Conservation (phyloP, 2,797 vertebrate genomes). For the Pitangus sulphuratus region DNA sequence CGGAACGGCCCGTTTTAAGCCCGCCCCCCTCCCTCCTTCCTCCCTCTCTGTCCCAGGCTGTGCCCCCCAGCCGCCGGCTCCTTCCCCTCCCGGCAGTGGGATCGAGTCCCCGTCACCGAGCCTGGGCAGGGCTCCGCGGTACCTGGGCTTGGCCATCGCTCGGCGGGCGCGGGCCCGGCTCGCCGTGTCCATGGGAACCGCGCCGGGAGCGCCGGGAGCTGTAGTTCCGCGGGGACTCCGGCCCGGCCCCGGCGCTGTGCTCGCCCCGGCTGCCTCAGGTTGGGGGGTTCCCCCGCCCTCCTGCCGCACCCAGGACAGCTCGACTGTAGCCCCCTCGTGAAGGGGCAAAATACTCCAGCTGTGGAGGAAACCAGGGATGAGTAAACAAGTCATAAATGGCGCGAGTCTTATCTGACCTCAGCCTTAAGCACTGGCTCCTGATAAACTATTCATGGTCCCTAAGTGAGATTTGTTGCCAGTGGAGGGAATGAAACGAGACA, state of each 20-base stretch:
- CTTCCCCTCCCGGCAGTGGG: neutral
- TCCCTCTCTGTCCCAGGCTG: neutral
- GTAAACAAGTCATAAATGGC: neutral
- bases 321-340: no score
- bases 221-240: slow-evolving; percentile 69
- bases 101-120: rapidly evolving
- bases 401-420: neutral
- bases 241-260: no score
- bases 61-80: neutral
- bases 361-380: neutral
- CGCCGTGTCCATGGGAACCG: slow-evolving; percentile 52
- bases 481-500: neutral
- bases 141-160: slow-evolving; percentile 70
- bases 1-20: neutral
- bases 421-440: neutral
- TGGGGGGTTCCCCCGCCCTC: rapidly evolving
- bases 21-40: no score
- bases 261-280: rapidly evolving
- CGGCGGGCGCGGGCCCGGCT: neutral
- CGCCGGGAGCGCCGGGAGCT: slow-evolving; percentile 48
- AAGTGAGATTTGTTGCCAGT: neutral
- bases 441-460: neutral
- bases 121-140: neutral
- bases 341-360: neutral
- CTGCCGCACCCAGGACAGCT: no score